phyloP scores from a whole-genome alignment of 2,888 invertebrate genomes.

The Epirrita christyi region DNA sequence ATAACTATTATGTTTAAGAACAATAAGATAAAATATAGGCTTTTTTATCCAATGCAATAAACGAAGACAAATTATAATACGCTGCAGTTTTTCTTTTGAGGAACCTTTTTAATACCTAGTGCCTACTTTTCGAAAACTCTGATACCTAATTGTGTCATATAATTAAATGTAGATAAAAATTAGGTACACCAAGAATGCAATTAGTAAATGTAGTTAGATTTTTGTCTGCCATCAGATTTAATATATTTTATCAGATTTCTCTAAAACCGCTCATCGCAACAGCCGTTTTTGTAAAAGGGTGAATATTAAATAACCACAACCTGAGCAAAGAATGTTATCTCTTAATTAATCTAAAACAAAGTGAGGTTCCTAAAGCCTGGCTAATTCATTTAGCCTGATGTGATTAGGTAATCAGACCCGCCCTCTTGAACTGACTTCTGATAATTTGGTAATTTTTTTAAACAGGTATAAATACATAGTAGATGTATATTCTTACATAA shows the following conservation, averaged over 20 bases:
- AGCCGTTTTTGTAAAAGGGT: conserved; percentile 33
- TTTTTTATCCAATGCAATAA: no score
- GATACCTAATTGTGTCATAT: no score
- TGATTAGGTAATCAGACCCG: conserved; percentile 29
- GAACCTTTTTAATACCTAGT: no score
- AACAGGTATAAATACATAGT: no score
- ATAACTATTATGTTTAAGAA: no score
- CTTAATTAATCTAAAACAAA: conserved; percentile 37
- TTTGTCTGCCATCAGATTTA: conserved; percentile 2
- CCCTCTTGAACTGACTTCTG: conserved; percentile 15
- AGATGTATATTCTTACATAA: no score
- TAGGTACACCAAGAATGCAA: no score
- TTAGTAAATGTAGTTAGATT: background rate
- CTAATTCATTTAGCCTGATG: conserved; percentile 31
- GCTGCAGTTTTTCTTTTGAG: no score
- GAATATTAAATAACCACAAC: conserved; percentile 37
- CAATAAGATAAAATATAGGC: no score
- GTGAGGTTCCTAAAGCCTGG: conserved; percentile 26
- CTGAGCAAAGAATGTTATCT: conserved; percentile 35
- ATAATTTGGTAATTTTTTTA: background rate
- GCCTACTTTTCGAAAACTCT: no score
- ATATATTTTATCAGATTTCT: conserved; percentile 8
- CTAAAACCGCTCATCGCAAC: conserved; percentile 18
- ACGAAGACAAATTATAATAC: no score
- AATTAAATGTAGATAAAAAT: no score